Percentiles rank a stretch among this genome's conserved stretches.
Evolutionary conservation across 1,140 invertebrate genomes (phyloP).

Genomic region (Drosophila watanabei): DNA sequence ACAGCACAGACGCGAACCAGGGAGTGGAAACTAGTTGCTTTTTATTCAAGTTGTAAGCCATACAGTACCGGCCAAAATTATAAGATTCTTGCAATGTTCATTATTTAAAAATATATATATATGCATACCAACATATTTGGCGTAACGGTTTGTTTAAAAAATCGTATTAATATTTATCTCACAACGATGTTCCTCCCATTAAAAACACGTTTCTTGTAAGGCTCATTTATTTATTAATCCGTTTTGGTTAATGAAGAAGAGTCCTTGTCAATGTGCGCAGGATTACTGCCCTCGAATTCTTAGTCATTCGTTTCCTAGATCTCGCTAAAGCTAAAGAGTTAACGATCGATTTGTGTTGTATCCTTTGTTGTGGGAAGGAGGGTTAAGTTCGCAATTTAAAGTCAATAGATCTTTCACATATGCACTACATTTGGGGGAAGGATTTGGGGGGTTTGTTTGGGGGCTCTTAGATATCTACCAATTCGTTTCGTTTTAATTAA

Average conservation of each 20-base stretch:
- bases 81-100: no score
- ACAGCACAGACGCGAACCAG: no score
- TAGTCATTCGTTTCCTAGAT: conserved; percentile 63
- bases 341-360: conserved; percentile 78
- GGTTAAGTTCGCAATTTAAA: conserved; percentile 49
- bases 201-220: conserved; percentile 37
- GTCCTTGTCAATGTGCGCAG: conserved; percentile 55
- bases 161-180: neutral
- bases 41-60: no score
- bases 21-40: no score
- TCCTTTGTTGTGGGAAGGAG: conserved; percentile 18
- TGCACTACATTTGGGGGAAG: conserved; percentile 40
- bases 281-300: conserved; percentile 42
- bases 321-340: conserved; percentile 78
- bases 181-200: neutral
- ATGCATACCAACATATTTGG: no score
- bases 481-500: conserved; percentile 73
- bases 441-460: neutral
- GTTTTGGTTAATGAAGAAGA: conserved; percentile 51
- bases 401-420: conserved; percentile 65
- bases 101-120: no score
- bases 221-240: conserved; percentile 58
- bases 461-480: conserved; percentile 68
- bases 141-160: no score
- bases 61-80: no score